Evolutionary conservation across 2,113 vertebrate species (phyloP).

Genomic region (Malurus cyaneus): DNA sequence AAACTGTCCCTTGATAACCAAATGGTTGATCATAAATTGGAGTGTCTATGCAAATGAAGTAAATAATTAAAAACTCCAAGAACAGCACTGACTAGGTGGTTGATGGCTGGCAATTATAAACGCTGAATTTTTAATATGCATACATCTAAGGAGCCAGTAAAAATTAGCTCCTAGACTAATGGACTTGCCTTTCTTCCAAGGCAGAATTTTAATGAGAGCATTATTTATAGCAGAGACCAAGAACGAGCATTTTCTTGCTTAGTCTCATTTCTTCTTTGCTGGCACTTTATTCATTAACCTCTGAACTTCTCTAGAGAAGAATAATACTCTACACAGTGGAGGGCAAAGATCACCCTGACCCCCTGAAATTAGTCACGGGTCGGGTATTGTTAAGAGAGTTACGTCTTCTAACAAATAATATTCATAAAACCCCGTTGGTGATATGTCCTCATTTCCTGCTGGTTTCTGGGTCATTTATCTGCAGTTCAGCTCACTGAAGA

Average conservation of each 20-base stretch:
- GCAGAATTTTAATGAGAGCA: slow-evolving; percentile 82
- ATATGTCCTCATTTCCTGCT: slow-evolving; percentile 33
- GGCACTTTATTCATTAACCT: slow-evolving; percentile 77
- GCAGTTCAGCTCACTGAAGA: background rate
- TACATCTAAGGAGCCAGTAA: slow-evolving; percentile 80
- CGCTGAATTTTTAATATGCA: slow-evolving; percentile 82
- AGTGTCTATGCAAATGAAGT: slow-evolving; percentile 84
- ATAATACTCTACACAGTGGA: slow-evolving; percentile 55
- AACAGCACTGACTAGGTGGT: slow-evolving; percentile 80
- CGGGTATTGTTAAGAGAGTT: slow-evolving; percentile 19
- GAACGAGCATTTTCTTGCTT: slow-evolving; percentile 69
- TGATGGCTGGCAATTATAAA: slow-evolving; percentile 84
- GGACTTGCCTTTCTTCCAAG: slow-evolving; percentile 79
- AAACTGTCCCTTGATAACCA: slow-evolving; percentile 77
- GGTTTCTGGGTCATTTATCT: slow-evolving; percentile 38
- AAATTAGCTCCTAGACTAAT: slow-evolving; percentile 83
- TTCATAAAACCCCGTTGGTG: slow-evolving; percentile 3
- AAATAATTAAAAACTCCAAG: slow-evolving; percentile 83
- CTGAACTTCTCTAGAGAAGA: slow-evolving; percentile 67
- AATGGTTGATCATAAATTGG: slow-evolving; percentile 79
- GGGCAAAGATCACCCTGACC: slow-evolving; percentile 70
- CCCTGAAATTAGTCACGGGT: slow-evolving; percentile 57
- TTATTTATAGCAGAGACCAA: slow-evolving; percentile 78
- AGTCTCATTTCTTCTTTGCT: slow-evolving; percentile 65
- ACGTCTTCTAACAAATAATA: slow-evolving; percentile 23